These are phyloP conservation scores for Lutjanus erythropterus DNA, from an alignment of 2,113 vertebrate genomes.

Conservation along the genomic window DNA sequence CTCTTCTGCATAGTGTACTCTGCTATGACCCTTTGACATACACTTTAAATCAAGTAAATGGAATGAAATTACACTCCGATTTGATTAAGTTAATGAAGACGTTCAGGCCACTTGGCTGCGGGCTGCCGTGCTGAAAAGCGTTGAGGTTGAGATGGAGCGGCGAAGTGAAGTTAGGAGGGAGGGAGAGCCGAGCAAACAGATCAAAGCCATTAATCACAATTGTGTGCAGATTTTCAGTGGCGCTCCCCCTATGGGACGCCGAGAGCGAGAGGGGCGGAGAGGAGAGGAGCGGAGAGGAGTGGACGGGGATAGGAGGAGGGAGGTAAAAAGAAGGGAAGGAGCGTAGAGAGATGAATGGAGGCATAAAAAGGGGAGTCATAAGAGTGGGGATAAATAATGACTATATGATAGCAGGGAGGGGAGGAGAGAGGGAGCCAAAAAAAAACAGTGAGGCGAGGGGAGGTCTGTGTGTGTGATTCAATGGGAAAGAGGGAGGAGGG, in stretches of 20 bases:
- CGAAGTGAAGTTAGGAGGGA: conserved; percentile 13
- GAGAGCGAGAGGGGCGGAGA: conserved; percentile 15
- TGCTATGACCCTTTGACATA: conserved; percentile 46
- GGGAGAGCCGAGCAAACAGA: conserved; percentile 47
- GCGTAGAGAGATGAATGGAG: conserved; percentile 57
- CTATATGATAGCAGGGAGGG: conserved; percentile 23
- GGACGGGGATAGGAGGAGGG: conserved; percentile 1
- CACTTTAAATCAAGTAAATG: conserved; percentile 56
- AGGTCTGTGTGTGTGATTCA: conserved; percentile 43
- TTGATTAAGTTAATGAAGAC: conserved; percentile 70
- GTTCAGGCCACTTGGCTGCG: conserved; percentile 42
- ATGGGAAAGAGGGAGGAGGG: conserved; percentile 30
- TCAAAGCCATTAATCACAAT: conserved; percentile 79
- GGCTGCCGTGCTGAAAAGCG: conserved; percentile 10
- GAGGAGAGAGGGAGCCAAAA: background rate
- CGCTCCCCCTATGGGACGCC: conserved; percentile 29
- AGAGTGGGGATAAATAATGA: conserved; percentile 60
- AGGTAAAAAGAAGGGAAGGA: conserved; percentile 18
- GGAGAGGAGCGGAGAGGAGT: conserved; percentile 32
- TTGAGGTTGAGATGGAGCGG: conserved; percentile 33
- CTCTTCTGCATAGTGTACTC: background rate
- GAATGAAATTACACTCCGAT: conserved; percentile 60
- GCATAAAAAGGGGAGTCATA: conserved; percentile 37
- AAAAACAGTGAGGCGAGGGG: conserved; percentile 29
- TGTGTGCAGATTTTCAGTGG: conserved; percentile 60